These are phyloP conservation scores for Nibea albiflora DNA, from an alignment of 2,113 vertebrate genomes.

Conservation along the genomic window DNA sequence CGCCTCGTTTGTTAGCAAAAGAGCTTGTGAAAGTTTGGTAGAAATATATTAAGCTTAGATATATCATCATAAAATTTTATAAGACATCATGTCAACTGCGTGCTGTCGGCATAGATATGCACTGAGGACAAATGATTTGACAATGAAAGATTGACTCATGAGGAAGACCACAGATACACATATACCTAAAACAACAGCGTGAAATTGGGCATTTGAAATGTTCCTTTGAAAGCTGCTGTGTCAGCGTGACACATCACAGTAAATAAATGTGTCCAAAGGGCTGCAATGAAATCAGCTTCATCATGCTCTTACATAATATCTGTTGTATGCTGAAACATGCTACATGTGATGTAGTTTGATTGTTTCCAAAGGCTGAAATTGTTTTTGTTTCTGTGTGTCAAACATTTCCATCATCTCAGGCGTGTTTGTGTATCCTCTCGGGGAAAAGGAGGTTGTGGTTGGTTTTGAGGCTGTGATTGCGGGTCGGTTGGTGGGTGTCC, in stretches of 20 bases:
- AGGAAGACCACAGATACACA: neutral
- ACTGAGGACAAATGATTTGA: neutral
- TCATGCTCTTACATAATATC: neutral
- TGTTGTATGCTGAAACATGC: neutral
- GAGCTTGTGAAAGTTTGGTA: neutral
- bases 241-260: neutral
- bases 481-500: slow-evolving; percentile 87
- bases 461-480: slow-evolving; percentile 90
- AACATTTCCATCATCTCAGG: slow-evolving; percentile 76
- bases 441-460: slow-evolving; percentile 92
- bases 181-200: too few species aligned
- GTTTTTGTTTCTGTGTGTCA: neutral
- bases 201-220: neutral
- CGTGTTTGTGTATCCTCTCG: slow-evolving; percentile 94
- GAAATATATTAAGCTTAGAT: neutral
- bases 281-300: too few species aligned
- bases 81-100: too few species aligned
- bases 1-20: neutral
- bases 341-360: neutral
- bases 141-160: neutral
- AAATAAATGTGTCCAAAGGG: neutral
- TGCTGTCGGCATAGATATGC: too few species aligned
- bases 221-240: neutral
- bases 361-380: neutral
- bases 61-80: neutral